A percentile compares a stretch with the other conserved stretches of the same genome.
These are phyloP conservation scores for Clytia hemisphaerica DNA, from an alignment of 30 jellyfish, hydroid and myxozoan genomes.

Conservation along the genomic window DNA sequence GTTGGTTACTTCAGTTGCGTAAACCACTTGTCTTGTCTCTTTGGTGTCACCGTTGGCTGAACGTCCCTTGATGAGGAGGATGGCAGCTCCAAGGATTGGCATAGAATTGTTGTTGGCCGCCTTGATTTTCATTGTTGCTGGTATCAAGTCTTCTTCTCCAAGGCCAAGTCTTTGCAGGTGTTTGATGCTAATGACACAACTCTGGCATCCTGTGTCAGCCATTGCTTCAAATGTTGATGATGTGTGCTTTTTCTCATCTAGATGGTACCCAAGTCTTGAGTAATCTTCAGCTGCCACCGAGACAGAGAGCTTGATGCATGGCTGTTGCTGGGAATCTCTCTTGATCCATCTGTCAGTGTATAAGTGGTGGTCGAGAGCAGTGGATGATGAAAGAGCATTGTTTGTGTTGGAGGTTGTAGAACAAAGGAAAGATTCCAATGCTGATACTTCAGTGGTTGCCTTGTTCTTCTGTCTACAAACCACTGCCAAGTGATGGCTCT, in stretches of 20 bases:
- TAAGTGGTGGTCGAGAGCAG: conserved; percentile 14
- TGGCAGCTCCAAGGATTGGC: conserved; percentile 9
- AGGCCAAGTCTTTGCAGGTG: conserved; percentile 12
- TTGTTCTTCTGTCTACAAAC: conserved; percentile 6
- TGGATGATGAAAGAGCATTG: background rate
- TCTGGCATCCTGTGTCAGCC: conserved; percentile 20
- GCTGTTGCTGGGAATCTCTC: conserved; percentile 4
- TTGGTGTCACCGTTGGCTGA: conserved; percentile 11
- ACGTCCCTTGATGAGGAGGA: conserved; percentile 9
- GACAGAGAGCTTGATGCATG: background rate
- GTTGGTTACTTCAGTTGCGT: conserved; percentile 10
- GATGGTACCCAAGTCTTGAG: conserved; percentile 8
- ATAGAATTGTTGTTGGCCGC: background rate
- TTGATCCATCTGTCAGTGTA: conserved; percentile 4
- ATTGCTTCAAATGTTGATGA: background rate
- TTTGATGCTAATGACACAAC: background rate
- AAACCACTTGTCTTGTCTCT: conserved; percentile 9
- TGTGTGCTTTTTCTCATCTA: background rate
- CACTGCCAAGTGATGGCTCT: background rate
- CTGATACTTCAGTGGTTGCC: background rate
- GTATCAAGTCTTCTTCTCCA: conserved; percentile 1
- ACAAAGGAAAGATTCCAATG: conserved; percentile 1
- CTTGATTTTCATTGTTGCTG: background rate
- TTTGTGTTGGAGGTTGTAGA: background rate
- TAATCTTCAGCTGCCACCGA: background rate